phyloP scores from a whole-genome alignment of 2,113 vertebrate genomes.

The Trachemys scripta region DNA sequence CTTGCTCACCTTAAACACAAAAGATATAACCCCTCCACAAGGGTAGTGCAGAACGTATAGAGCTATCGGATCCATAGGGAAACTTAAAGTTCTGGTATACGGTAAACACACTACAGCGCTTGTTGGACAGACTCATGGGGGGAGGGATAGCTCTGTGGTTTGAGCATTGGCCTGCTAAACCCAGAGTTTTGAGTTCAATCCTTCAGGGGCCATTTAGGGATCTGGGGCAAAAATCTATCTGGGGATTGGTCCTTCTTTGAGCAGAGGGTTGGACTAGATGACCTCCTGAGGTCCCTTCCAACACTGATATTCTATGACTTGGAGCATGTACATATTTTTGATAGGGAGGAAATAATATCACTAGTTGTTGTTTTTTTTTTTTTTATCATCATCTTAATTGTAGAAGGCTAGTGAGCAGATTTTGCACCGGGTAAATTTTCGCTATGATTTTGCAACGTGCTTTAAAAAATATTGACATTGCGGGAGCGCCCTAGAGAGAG shows the following conservation, averaged over 20 bases:
- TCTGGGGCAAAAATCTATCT: no score
- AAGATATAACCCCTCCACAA: background rate
- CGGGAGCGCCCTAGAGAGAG: background rate
- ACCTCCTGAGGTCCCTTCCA: no score
- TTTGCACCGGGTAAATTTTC: background rate
- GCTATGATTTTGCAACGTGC: background rate
- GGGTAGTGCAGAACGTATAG: background rate
- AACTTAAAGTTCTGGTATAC: background rate
- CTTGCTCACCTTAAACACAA: background rate
- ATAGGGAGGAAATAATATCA: background rate
- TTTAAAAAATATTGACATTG: rapidly evolving
- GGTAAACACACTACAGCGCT: background rate
- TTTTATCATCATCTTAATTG: background rate
- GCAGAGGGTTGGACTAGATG: no score
- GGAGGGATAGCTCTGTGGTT: no score
- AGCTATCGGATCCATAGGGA: background rate
- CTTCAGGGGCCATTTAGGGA: no score
- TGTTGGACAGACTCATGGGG: background rate
- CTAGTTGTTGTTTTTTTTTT: background rate
- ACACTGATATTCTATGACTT: no score
- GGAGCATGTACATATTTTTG: background rate
- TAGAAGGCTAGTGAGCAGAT: background rate
- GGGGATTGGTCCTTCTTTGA: no score
- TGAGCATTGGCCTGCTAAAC: no score
- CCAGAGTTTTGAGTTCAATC: no score